A percentile compares a stretch with the other conserved stretches of the same genome.
Conservation (phyloP, 2,888 invertebrate species). For the Agriopis aurantiaria region DNA sequence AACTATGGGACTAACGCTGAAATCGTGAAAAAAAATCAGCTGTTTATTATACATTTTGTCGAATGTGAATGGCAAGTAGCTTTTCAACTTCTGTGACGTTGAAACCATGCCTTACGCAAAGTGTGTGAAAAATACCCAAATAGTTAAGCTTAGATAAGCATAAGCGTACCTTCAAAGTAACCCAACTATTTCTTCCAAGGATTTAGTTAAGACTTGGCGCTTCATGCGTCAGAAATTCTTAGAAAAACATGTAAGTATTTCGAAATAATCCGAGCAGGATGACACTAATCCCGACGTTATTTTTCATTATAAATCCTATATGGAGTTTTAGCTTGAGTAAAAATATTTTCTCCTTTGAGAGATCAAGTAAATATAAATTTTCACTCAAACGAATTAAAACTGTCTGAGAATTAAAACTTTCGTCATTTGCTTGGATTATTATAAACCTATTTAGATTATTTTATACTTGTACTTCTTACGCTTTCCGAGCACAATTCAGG, state of each 20-base stretch:
- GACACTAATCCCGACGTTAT: constrained; percentile 3
- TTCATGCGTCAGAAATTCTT: constrained; percentile 1
- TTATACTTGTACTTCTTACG: too few relatives aligned
- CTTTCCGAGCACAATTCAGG: too few relatives aligned
- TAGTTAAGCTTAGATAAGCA: neutral
- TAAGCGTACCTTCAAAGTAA: neutral
- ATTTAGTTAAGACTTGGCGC: neutral
- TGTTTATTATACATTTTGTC: too few relatives aligned
- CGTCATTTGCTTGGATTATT: neutral
- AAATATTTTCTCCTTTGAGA: neutral
- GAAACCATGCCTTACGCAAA: too few relatives aligned
- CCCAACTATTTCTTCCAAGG: neutral
- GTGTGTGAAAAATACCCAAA: too few relatives aligned
- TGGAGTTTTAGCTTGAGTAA: neutral
- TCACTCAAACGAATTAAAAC: neutral
- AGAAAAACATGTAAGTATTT: constrained; percentile 1
- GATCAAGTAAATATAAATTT: neutral
- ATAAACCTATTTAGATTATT: neutral
- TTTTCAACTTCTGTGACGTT: too few relatives aligned
- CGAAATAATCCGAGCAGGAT: constrained; percentile 1
- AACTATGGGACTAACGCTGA: too few relatives aligned
- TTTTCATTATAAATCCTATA: neutral
- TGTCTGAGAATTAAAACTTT: neutral
- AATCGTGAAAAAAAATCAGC: too few relatives aligned
- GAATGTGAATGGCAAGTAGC: too few relatives aligned